These are phyloP conservation scores for Heliopora coerulea DNA, from an alignment of 92 coral and sea anemone genomes.

Conservation along the genomic window DNA sequence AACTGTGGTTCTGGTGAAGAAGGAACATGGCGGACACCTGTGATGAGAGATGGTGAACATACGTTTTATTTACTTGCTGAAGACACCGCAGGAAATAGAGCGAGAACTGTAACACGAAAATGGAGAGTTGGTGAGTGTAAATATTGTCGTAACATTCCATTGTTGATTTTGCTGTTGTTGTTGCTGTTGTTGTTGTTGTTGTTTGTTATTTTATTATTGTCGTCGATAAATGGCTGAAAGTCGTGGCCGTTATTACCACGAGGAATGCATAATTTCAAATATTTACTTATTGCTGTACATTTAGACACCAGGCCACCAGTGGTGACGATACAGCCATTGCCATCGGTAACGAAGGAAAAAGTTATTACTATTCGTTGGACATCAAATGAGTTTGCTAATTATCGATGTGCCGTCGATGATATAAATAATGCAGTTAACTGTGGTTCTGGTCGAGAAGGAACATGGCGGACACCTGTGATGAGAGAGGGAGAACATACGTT, in stretches of 20 bases:
- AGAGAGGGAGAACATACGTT: conserved; percentile 19
- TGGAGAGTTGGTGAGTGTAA: conserved; percentile 12
- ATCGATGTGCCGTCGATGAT: conserved; percentile 1
- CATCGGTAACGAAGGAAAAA: neutral
- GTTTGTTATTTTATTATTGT: neutral
- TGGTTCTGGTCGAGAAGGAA: neutral
- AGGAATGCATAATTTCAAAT: too few relatives aligned
- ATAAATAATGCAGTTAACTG: neutral
- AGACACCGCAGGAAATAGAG: conserved; percentile 8
- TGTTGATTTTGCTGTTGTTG: neutral
- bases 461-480: neutral
- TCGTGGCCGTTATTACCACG: too few relatives aligned
- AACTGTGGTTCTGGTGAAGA: neutral
- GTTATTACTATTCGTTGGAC: neutral
- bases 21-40: neutral
- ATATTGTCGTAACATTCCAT: neutral
- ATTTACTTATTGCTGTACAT: neutral
- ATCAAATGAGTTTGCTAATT: neutral
- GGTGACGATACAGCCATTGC: neutral
- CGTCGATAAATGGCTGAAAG: too few relatives aligned
- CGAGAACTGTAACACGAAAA: neutral
- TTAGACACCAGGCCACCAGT: neutral
- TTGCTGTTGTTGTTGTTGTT: neutral
- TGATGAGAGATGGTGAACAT: conserved; percentile 3
- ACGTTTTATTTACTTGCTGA: conserved; percentile 13